phyloP scores from a whole-genome alignment of 2,888 invertebrate genomes.

The Chymomyza caudatula region DNA sequence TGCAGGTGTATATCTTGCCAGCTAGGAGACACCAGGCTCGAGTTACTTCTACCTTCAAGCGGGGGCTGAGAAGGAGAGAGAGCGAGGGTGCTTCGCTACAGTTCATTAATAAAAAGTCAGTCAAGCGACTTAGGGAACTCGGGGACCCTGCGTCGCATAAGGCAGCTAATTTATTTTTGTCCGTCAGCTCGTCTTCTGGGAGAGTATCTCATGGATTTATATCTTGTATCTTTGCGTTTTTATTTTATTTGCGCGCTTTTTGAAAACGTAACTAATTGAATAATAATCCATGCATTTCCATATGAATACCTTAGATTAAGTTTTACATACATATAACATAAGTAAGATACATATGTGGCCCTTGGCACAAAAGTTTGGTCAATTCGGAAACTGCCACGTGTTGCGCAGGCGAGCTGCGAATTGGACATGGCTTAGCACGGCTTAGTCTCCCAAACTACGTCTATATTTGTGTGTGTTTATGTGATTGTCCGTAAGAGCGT shows the following conservation, averaged over 20 bases:
- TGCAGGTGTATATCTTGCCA: conserved; percentile 55
- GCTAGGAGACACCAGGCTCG: conserved; percentile 22
- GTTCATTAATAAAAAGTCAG: conserved; percentile 67
- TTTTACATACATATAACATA: background rate
- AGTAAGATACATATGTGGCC: conserved; percentile 41
- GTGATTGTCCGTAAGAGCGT: conserved; percentile 1
- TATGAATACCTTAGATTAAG: conserved; percentile 67
- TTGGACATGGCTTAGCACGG: conserved; percentile 36
- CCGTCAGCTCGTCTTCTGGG: conserved; percentile 16
- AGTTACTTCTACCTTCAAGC: conserved; percentile 20
- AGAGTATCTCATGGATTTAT: conserved; percentile 28
- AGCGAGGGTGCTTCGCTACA: conserved; percentile 44
- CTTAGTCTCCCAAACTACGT: background rate
- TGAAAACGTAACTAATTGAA: conserved; percentile 66
- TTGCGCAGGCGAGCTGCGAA: conserved; percentile 16
- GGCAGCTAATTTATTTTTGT: conserved; percentile 56
- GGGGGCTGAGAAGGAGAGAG: background rate
- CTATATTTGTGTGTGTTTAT: conserved; percentile 10
- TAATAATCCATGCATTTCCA: conserved; percentile 66
- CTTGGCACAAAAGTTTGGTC: conserved; percentile 52
- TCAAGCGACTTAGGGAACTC: conserved; percentile 34
- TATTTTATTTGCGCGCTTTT: conserved; percentile 22
- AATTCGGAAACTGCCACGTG: conserved; percentile 36
- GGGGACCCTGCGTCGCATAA: conserved; percentile 38
- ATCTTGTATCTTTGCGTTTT: conserved; percentile 23